Evolutionary conservation across 2,113 vertebrate species (phyloP), one percentile per base, ranked within the genome.

Genomic region (Gyps fulvus): DNA sequence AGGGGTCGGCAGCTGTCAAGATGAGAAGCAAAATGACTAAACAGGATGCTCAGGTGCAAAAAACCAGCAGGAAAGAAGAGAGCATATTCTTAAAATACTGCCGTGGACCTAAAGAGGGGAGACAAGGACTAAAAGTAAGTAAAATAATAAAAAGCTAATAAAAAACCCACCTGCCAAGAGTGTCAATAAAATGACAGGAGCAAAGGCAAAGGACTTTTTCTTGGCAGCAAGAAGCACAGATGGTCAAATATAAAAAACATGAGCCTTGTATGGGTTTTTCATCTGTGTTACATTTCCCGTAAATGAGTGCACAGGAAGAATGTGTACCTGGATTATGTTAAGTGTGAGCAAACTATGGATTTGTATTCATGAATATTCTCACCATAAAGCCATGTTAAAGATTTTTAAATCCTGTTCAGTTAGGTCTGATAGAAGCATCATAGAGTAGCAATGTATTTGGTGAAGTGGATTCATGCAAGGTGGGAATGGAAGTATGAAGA

Each of bases 331-430:
- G 78, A 91, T 96, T 89, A 93, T 31, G 57, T 73, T 93, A 93
- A 81, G 27, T 67, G 81, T 91, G 81, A 94, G 54, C 36, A 96
- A 96, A 88, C 78, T 70, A 25, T 50, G 70, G 72, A 90, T 96
- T 74, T 93, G 52, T 89, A 69, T 83, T 95, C 85, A 87, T 92
- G 65, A 65, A 79, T 94, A 89, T 90, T 90, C 57, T 87, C 40
- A 31, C 26, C 47, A 66, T 31, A 94, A 95, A 90, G 12, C 4
- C 29, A 54, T 10, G 32, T 16, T 54, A 55, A 70, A 84, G 7
- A 20, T 66, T 79, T 76, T 92, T 2, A 66, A 89, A 76, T 65
- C 52, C 62, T 54, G 3, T 58, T 95, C 42, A 81, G 27, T 67
- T 69, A 74, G 7, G 8, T 69, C 61, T 85, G 61, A 94, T 21